Conservation (phyloP, 2,113 vertebrate species). For the Scatophagus argus region DNA sequence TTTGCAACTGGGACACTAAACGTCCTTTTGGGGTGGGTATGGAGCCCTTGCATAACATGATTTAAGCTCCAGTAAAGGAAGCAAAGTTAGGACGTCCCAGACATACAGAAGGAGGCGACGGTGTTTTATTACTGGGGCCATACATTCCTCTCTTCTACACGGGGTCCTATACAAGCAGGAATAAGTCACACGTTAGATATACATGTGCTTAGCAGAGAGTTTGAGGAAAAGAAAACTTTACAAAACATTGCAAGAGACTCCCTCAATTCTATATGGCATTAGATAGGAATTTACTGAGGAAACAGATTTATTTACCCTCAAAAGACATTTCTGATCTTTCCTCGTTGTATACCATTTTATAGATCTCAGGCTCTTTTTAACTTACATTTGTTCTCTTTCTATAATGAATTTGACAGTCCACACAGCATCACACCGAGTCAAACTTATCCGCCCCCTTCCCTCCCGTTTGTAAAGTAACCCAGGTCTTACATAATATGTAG, state of each 20-base stretch:
- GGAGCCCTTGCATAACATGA: slow-evolving; percentile 22
- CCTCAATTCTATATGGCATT: background rate
- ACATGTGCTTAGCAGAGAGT: slow-evolving; percentile 7
- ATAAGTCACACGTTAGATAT: background rate
- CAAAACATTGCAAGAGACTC: background rate
- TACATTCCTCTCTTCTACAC: slow-evolving; percentile 51
- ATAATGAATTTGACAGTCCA: background rate
- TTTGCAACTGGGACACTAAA: slow-evolving; percentile 13
- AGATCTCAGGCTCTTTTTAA: background rate
- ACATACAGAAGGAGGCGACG: slow-evolving; percentile 24
- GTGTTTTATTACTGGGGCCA: slow-evolving; percentile 59
- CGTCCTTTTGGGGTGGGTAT: background rate
- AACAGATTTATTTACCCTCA: background rate
- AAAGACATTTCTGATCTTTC: slow-evolving; percentile 9
- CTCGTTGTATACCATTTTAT: background rate
- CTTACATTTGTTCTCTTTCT: slow-evolving; percentile 12
- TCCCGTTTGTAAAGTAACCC: slow-evolving; percentile 32
- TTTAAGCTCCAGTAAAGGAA: slow-evolving; percentile 50
- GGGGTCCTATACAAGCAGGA: slow-evolving; percentile 9
- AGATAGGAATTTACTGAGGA: background rate
- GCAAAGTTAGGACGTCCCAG: slow-evolving; percentile 47
- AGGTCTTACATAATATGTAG: slow-evolving; percentile 55
- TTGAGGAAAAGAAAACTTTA: slow-evolving; percentile 5
- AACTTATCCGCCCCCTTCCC: background rate
- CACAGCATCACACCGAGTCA: background rate